Evolutionary conservation across 2,113 vertebrate species (phyloP), one percentile per base, ranked within the genome.

Genomic region (Pelmatolapia mariae): DNA sequence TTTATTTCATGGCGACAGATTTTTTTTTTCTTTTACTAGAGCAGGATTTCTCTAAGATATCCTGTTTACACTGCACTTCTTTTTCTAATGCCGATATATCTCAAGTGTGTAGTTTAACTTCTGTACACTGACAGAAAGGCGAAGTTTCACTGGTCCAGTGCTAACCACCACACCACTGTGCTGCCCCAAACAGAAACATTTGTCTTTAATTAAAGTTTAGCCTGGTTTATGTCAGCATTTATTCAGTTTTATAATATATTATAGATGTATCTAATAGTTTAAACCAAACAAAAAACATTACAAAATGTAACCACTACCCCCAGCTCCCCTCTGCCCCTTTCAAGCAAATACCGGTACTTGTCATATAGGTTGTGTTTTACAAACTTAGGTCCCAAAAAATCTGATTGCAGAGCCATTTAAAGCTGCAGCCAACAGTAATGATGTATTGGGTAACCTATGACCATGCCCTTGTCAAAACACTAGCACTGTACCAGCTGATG

Each of bases 381-480:
- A 68, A 81, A 83, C 50, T 29, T 61, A 33, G 4, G 7, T 71
- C 29, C 7, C 15, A 10, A 43, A 80, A 68, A 80, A 66, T 80
- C 59, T 10, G 56, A 71, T 40, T 5, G 10, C 4, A 18, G 57
- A 68, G 84, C 26, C 83, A 18, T 26, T 85, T 31, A 57, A 82
- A 85, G 66, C 82, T 66, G 4, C 15, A 3, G 73, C 79, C 73
- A 81, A 82, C 91, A 87, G 88, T 19, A 7, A 61, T 93, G 93
- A 93, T 93, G 82, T 61, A 94, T 90, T 18, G 43, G 19, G 29
- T 31, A 73, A 87, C 61, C 89, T 80, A 61, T 31, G 86, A 85
- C 90, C 81, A 66, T 94, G 94, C 94, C 94, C 95, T 95, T 95
- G 94, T 95, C 95, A 92, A 85, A 90, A 92, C 89, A 85, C 36